Base-by-base conservation (phyloP, 2,797 vertebrate species). In the Phaenicophaeus curvirostris region DNA sequence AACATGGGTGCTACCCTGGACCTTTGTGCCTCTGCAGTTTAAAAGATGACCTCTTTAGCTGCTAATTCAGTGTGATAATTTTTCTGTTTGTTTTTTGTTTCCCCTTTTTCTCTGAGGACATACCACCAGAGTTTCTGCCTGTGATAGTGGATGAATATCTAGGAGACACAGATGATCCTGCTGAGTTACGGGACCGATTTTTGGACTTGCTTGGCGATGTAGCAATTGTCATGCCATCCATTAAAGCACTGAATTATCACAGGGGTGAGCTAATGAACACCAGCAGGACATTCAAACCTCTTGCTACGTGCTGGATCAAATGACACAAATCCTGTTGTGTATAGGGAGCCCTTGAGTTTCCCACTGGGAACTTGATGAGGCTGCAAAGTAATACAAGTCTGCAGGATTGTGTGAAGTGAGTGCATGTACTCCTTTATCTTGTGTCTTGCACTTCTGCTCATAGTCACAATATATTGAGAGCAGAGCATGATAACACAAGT, bases 191-290 rank as follows among this genome's bases (percentile, higher is more conserved):
- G 81, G 96, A 98, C 10, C 66, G 20, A 9, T 97, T 97, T 24
- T 80, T 97, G 51, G 97, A 98, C 71, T 11, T 98, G 21, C 5
- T 97, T 20, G 98, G 98, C 68, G 98, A 99, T 93, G 1, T 95
- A 2, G 1, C 96, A 7, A 96, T 99, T 55, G 96, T 48, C 53
- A 82, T 98, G 65, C 98, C 98, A 83, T 96, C 97, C 57, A 96
- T 98, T 37, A 97, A 86, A 89, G 21, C 88, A 5, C 80, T 97
- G 39, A 98, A 98, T 81, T 97, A 94, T 44, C 98, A 98, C 95
- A 98, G 96, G 97, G 98, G 98, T 99, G 93, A 97, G 97, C 48
- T 90, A 33, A 28, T 27, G 46, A 75, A 44, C 46, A 46, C 50
- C 42, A 77, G 41, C 4, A 71, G 44, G 41, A 55, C 37, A 25